Base-by-base conservation (phyloP, 2,888 invertebrate species). In the Lasioglossum figueresi region DNA sequence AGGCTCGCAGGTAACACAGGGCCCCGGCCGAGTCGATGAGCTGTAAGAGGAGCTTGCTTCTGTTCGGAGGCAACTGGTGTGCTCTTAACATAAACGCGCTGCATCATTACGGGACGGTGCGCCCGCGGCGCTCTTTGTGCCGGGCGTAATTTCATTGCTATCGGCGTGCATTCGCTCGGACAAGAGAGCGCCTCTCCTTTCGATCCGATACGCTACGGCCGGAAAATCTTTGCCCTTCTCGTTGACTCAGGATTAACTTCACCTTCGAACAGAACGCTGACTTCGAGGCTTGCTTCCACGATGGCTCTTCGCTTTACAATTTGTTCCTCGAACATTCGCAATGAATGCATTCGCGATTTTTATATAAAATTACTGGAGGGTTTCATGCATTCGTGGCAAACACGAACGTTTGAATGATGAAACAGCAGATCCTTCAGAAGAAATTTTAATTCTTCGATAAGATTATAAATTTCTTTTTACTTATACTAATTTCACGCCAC, bases 101-200 rank as follows among this genome's bases (percentile, higher is more conserved):
- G 92, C 93, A 93, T 93, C 93, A 93, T 93, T 93, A 93, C 93
- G 89, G 90, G 88, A 88, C 88, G 88, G 87, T 86, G 88, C 88
- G 91, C 91, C 91, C 89, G 93, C 93, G 93, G 94, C 91, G 85
- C 89, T 93, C 93, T 92, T 93, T 93, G 92, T 92, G 88, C 90
- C 89, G 88, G 84, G 88, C 91, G 92, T 91, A 92, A 92, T 93
- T 93, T 93, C 92, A 92, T 91, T 92, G 92, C 92, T 93, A 93
- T 92, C 92, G 91, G 91, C 88, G 92, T 86, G 81, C 83, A 78
- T 72, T 83, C 84, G 88, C 81, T 79, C 63, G 80, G 88, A 83
- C 84, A 76, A 79, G 45, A 85, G 76, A 72, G 52, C 77, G 68
- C 76, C 48, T 68, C 52, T 84, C 63, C 56, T 82, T 72, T 52